These are phyloP conservation scores for Cheilinus undulatus DNA, from an alignment of 2,113 vertebrate genomes.

Conservation along the genomic window DNA sequence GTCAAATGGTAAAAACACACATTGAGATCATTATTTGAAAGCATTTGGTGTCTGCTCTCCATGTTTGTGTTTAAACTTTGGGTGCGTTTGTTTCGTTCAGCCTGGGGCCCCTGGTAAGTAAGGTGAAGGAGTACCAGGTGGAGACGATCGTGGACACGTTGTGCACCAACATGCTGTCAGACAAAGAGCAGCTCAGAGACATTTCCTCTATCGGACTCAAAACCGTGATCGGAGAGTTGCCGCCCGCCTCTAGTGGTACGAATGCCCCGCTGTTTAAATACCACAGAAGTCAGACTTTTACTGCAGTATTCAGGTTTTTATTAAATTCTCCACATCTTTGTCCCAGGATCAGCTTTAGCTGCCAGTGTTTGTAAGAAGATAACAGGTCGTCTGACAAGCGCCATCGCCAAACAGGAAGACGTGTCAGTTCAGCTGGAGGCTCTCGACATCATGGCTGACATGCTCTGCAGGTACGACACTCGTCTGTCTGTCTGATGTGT, in stretches of 20 bases:
- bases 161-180: conserved; percentile 99
- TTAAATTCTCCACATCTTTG: conserved; percentile 1
- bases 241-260: conserved; percentile 95
- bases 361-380: conserved; percentile 99
- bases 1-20: conserved; percentile 92
- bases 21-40: background rate
- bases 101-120: conserved; percentile 97
- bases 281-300: background rate
- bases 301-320: background rate
- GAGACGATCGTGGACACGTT: conserved; percentile 99
- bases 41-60: too few relatives aligned
- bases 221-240: conserved; percentile 98
- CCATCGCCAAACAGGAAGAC: conserved; percentile 99
- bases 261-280: background rate
- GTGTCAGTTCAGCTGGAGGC: conserved; percentile 98
- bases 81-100: conserved; percentile 77
- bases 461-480: conserved; percentile 88
- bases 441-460: conserved; percentile 99
- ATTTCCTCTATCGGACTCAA: conserved; percentile 99
- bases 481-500: too few relatives aligned
- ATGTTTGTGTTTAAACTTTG: background rate
- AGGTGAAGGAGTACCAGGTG: conserved; percentile 99
- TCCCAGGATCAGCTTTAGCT: conserved; percentile 93
- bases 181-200: conserved; percentile 97
- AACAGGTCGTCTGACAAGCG: conserved; percentile 96